Evolutionary conservation across 2,113 vertebrate species (phyloP).

Genomic region (Chaetorhynchus papuensis): DNA sequence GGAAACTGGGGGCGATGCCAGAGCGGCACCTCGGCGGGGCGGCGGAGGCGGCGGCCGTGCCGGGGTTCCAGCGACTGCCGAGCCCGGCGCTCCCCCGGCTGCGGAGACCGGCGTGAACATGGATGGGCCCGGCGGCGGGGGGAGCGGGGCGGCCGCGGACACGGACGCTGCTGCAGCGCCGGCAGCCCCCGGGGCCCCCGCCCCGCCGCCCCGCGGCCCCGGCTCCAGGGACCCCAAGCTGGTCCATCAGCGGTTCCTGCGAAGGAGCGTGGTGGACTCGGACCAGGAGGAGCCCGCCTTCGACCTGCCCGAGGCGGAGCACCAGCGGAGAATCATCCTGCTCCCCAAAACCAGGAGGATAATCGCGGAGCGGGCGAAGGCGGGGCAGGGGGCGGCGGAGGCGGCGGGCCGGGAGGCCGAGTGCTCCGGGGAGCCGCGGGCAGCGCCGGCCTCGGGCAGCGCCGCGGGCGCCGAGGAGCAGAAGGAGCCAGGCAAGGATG

Average conservation of each 20-base stretch:
- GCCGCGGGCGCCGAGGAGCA: background rate
- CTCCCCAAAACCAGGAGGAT: constrained; percentile 71
- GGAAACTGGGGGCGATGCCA: constrained; percentile 76
- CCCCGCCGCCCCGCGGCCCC: background rate
- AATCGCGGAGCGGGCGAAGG: constrained; percentile 69
- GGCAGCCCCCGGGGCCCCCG: constrained; percentile 40
- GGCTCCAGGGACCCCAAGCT: constrained; percentile 59
- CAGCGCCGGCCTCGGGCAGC: background rate
- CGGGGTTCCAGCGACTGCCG: constrained; percentile 45
- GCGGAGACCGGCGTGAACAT: constrained; percentile 72
- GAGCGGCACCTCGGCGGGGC: constrained; percentile 64
- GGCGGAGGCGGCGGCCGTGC: constrained; percentile 3
- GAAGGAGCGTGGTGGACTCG: constrained; percentile 87
- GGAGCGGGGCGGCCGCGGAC: constrained; percentile 59
- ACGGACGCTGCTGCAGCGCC: constrained; percentile 61
- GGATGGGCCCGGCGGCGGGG: constrained; percentile 68
- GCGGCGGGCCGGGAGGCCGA: background rate
- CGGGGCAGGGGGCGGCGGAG: constrained; percentile 53
- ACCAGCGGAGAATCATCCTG: constrained; percentile 69
- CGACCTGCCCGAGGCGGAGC: constrained; percentile 77
- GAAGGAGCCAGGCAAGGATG: constrained; percentile 35
- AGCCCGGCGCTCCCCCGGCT: constrained; percentile 55
- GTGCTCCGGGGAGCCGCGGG: background rate
- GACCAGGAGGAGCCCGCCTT: constrained; percentile 84
- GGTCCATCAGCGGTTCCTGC: constrained; percentile 86